Evolutionary conservation across 2,113 vertebrate genomes (phyloP).

Genomic region (Pituophis catenifer): DNA sequence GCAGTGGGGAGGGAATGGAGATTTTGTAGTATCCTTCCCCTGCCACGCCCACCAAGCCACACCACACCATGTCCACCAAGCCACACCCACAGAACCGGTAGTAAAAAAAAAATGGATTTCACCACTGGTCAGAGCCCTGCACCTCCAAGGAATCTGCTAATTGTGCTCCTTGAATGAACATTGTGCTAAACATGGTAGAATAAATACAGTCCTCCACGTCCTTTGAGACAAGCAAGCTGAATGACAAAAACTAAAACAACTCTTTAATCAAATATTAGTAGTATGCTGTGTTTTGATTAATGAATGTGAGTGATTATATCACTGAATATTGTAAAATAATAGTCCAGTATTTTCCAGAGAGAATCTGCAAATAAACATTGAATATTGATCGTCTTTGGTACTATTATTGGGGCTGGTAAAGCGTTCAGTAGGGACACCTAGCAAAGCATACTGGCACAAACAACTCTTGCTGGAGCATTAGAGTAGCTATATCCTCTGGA

Average conservation of each 20-base stretch:
- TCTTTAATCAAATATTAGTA: not conserved
- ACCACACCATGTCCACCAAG: no score
- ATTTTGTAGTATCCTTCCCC: no score
- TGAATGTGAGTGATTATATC: conserved; percentile 28
- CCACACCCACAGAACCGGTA: no score
- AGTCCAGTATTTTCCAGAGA: not conserved
- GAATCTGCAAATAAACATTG: not conserved
- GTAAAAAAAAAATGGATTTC: no score
- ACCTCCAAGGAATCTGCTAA: not conserved
- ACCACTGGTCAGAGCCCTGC: not conserved
- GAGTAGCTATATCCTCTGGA: not conserved
- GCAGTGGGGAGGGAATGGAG: no score
- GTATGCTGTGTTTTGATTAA: not conserved
- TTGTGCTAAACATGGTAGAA: not conserved
- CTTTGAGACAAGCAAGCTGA: not conserved
- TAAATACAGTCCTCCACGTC: not conserved
- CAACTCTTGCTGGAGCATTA: not conserved
- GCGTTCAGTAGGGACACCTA: not conserved
- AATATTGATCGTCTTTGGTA: not conserved
- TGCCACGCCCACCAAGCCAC: no score
- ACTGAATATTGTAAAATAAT: not conserved
- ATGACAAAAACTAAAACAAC: not conserved
- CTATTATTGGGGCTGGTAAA: not conserved
- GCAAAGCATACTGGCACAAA: not conserved
- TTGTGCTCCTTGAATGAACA: not conserved